Base-by-base conservation (phyloP, 2,113 vertebrate species). In the Elephantulus edwardii region DNA sequence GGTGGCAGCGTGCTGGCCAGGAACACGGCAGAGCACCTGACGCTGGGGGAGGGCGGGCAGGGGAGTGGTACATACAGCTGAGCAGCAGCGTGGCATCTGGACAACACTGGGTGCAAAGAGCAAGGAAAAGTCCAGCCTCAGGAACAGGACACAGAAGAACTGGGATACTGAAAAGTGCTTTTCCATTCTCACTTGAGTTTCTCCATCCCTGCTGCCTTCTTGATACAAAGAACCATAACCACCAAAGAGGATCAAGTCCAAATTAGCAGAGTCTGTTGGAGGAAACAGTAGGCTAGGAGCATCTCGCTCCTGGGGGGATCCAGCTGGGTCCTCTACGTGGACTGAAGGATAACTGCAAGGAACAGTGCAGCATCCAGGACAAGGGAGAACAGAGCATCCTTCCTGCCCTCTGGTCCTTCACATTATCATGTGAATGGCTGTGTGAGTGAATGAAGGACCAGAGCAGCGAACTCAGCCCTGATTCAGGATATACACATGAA, bases 1-100 rank as follows among this genome's bases (percentile, higher is more conserved):
- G 66, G 35, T 30, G 50, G 8, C 10, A 4, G 5, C 5, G 9
- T 5, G 10, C 20, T 2, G 33, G n/a, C 35, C n/a, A 28, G 58
- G 40, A 79, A 9, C 40, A 40, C 0, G 33, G 56, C 16, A 26
- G 62, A 28, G 14, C 24, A 16, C 42, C 20, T 19, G 16, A 1
- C 0, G 62, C n/a, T 10, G n/a, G 30, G 11, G 20, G 42, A 22
- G 40, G 74, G 16, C 0, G 10, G 13, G 44, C 33, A 64, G 8
- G 14, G n/a, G n/a, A 3, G 60, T 28, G 12, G 2, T 5, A 24
- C 14, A 14, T 35, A n/a, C 14, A 56, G 19, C 12, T n/a, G 3
- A 1, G 1, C 30, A 46, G 26, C 22, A 12, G 19, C 1, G 0
- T 24, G 35, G 44, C 6, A 0, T 42, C 77, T 42, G 14, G 20